Evolutionary conservation across 2,888 invertebrate species (phyloP).

Genomic region (Pollenia labialis): DNA sequence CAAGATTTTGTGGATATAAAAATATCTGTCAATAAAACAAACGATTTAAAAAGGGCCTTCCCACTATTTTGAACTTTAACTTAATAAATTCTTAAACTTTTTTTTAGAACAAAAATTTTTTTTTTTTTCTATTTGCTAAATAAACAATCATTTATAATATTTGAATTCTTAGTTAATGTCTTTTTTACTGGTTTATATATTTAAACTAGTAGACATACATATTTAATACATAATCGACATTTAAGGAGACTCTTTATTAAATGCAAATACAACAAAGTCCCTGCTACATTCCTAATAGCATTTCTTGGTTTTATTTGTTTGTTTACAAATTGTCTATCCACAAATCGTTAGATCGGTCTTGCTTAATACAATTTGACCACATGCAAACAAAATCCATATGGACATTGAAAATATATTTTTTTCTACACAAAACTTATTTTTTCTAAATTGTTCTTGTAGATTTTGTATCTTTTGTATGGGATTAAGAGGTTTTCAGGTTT

Average conservation of each 20-base stretch:
- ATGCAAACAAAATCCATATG: constrained; percentile 67
- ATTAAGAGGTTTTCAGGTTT: constrained; percentile 49
- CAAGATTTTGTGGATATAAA: too few relatives aligned
- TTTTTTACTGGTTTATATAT: background rate
- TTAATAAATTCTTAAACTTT: too few relatives aligned
- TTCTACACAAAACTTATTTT: background rate
- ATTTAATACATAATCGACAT: constrained; percentile 5
- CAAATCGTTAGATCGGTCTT: constrained; percentile 64
- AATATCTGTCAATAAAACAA: too few relatives aligned
- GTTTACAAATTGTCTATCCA: constrained; percentile 57
- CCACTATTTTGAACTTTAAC: too few relatives aligned
- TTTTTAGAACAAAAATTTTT: too few relatives aligned
- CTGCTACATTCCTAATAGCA: constrained; percentile 23
- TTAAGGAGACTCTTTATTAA: background rate
- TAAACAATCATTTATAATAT: background rate
- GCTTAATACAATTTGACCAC: constrained; percentile 68
- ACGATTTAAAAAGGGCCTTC: too few relatives aligned
- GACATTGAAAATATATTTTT: constrained; percentile 31
- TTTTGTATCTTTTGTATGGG: constrained; percentile 35
- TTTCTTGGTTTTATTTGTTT: constrained; percentile 17
- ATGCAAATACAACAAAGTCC: constrained; percentile 9
- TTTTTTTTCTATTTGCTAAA: too few relatives aligned
- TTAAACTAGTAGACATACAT: constrained; percentile 14
- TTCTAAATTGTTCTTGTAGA: constrained; percentile 31
- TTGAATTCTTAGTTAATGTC: background rate